A percentile compares a stretch with the other conserved stretches of the same genome.
phyloP scores from a whole-genome alignment of 30 jellyfish, hydroid and myxozoan species.

The Pseudorhiza aurosa region DNA sequence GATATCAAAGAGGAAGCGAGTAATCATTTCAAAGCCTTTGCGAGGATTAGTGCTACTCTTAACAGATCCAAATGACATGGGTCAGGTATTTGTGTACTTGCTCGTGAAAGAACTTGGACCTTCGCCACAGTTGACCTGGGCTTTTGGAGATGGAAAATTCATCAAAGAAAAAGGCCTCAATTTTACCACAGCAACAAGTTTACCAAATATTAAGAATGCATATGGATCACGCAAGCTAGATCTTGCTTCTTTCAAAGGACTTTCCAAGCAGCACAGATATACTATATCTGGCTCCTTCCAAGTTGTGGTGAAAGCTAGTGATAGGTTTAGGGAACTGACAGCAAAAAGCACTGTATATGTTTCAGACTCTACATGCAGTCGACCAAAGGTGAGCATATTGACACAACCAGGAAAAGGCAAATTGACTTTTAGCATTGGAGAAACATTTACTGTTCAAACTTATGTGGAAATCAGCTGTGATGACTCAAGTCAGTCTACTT shows the following conservation, averaged over 20 bases:
- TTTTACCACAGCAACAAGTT: slow-evolving; percentile 17
- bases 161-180: not conserved
- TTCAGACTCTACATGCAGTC: slow-evolving; percentile 12
- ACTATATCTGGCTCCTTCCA: slow-evolving; percentile 1
- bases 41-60: slow-evolving; percentile 11
- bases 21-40: slow-evolving; percentile 10
- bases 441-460: slow-evolving; percentile 25
- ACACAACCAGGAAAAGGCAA: not conserved
- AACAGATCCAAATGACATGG: slow-evolving; percentile 8
- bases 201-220: slow-evolving; percentile 3
- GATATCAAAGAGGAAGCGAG: not conserved
- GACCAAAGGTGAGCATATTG: slow-evolving; percentile 28
- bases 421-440: slow-evolving; percentile 26
- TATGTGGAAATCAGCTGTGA: slow-evolving; percentile 41
- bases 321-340: not conserved
- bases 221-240: slow-evolving; percentile 11
- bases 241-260: not conserved
- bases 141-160: slow-evolving; percentile 39
- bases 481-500: slow-evolving; percentile 18
- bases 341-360: slow-evolving; percentile 29
- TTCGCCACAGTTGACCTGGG: slow-evolving; percentile 19
- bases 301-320: slow-evolving; percentile 13
- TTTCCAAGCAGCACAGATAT: not conserved
- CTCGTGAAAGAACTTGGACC: slow-evolving; percentile 23
- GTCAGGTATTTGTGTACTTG: slow-evolving; percentile 6